Evolutionary conservation across 2,888 invertebrate species (phyloP).

Genomic region (Drosophila histrio): DNA sequence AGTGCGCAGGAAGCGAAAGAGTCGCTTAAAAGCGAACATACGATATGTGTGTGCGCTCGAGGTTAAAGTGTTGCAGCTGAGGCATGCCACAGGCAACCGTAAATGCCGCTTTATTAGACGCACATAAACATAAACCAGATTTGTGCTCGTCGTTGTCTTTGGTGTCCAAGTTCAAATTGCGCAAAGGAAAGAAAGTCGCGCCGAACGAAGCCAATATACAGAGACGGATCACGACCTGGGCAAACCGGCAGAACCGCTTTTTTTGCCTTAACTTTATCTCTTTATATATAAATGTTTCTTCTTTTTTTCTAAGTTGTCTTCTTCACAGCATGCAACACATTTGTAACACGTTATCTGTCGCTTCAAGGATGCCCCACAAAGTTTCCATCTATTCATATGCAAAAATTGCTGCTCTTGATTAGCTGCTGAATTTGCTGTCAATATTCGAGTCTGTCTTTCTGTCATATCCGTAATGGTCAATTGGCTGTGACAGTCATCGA

Average conservation of each 20-base stretch:
- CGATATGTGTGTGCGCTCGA: slow-evolving; percentile 19
- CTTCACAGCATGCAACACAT: slow-evolving; percentile 44
- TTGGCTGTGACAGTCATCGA: slow-evolving; percentile 25
- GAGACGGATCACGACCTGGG: slow-evolving; percentile 66
- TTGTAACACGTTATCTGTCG: slow-evolving; percentile 21
- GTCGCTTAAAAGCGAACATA: slow-evolving; percentile 44
- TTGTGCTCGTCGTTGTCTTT: slow-evolving; percentile 45
- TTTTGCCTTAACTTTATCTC: slow-evolving; percentile 27
- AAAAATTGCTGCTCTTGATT: slow-evolving; percentile 31
- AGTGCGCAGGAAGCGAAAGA: slow-evolving; percentile 56
- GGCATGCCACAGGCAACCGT: slow-evolving; percentile 25
- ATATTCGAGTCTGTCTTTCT: neutral
- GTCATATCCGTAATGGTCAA: slow-evolving; percentile 31
- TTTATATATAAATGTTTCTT: slow-evolving; percentile 22
- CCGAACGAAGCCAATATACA: slow-evolving; percentile 9
- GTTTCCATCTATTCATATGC: slow-evolving; percentile 31
- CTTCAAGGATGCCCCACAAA: slow-evolving; percentile 22
- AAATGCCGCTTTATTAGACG: slow-evolving; percentile 66
- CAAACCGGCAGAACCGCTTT: slow-evolving; percentile 77
- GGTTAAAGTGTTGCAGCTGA: slow-evolving; percentile 40
- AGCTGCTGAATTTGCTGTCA: neutral
- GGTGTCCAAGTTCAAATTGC: slow-evolving; percentile 77
- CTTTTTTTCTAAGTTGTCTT: slow-evolving; percentile 39
- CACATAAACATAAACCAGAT: slow-evolving; percentile 70
- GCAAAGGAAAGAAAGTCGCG: slow-evolving; percentile 68